Conservation (phyloP, 2,113 vertebrate genomes). For the Hepsetus odoe region DNA sequence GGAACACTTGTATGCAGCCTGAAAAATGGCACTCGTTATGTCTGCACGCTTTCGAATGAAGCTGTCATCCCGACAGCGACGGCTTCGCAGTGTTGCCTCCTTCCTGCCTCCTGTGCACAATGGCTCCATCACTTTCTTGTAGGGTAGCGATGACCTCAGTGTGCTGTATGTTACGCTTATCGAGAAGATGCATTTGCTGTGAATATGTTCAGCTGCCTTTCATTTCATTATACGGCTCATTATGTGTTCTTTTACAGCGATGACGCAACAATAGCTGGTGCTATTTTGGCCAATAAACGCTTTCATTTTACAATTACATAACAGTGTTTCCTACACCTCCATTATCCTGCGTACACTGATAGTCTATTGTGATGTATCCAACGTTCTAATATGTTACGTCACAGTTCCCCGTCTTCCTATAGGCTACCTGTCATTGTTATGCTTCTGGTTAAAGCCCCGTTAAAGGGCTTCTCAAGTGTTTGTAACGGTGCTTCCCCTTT, state of each 20-base stretch:
- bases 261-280: too few relatives aligned
- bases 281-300: too few relatives aligned
- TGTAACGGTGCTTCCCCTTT: neutral
- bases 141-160: slow-evolving; percentile 16
- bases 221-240: neutral
- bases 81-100: slow-evolving; percentile 18
- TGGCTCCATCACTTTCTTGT: slow-evolving; percentile 32
- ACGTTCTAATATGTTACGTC: neutral
- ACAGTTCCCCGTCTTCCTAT: too few relatives aligned
- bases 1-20: neutral
- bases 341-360: neutral
- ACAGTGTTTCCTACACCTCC: neutral
- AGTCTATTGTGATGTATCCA: neutral
- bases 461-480: neutral
- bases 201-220: neutral
- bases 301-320: too few relatives aligned
- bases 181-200: too few relatives aligned
- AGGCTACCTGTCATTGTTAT: neutral
- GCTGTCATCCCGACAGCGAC: slow-evolving; percentile 27
- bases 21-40: neutral
- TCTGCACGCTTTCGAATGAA: slow-evolving; percentile 6
- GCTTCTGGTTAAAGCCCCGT: neutral
- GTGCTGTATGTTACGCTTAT: neutral
- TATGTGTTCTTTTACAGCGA: neutral
- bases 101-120: slow-evolving; percentile 20